Percentiles rank a stretch among this genome's conserved stretches.
These are phyloP conservation scores for Anticlea derivata DNA, from an alignment of 2,888 invertebrate genomes.

Conservation along the genomic window DNA sequence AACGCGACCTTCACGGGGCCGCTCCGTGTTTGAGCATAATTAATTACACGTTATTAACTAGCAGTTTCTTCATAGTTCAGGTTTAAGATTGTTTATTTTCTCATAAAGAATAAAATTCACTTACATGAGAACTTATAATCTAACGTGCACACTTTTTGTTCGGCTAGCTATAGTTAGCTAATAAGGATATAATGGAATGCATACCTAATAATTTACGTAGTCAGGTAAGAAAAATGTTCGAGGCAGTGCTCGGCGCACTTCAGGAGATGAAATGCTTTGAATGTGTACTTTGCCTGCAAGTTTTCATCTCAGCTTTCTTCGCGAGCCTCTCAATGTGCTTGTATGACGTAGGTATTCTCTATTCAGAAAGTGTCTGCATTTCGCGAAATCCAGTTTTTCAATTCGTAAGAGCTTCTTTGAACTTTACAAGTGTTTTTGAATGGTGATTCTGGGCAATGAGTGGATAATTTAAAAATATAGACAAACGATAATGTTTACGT, in stretches of 20 bases:
- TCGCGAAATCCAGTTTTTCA: conserved; percentile 31
- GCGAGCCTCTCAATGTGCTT: conserved; percentile 40
- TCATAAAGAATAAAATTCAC: too few relatives aligned
- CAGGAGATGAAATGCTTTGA: conserved; percentile 51
- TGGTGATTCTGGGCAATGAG: too few relatives aligned
- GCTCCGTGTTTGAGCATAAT: conserved; percentile 37
- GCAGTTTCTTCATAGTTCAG: conserved; percentile 28
- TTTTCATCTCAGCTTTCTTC: conserved; percentile 48
- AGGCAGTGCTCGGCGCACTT: conserved; percentile 38
- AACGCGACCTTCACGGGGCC: conserved; percentile 49
- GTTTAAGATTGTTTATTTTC: too few relatives aligned
- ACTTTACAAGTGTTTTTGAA: conserved; percentile 18
- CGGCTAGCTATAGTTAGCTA: conserved; percentile 21
- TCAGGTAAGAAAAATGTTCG: conserved; percentile 33
- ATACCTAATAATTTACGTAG: conserved; percentile 8
- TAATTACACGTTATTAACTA: conserved; percentile 31
- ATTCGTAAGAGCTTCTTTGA: conserved; percentile 26
- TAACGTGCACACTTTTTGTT: too few relatives aligned
- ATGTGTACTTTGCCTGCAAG: conserved; percentile 45
- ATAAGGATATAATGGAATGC: conserved; percentile 10
- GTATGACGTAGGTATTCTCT: conserved; percentile 40
- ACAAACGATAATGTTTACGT: not conserved
- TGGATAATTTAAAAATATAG: not conserved
- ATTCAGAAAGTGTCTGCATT: conserved; percentile 45
- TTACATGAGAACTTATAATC: too few relatives aligned